Evolutionary conservation across 23 tunicate species (phyloP), one percentile per base, ranked within the genome.

Genomic region (Halocynthia aurantium): DNA sequence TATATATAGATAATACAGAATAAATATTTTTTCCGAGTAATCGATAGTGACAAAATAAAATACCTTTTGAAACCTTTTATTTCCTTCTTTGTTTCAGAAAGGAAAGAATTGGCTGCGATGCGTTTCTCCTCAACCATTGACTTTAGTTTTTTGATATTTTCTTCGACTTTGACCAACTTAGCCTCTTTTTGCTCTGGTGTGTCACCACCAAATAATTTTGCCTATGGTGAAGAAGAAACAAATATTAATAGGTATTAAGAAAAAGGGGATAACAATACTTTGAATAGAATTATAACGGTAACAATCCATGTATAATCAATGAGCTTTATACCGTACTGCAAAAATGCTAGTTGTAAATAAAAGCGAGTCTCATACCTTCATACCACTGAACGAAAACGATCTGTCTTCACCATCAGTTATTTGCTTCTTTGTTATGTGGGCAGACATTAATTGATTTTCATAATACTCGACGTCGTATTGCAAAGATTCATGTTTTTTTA

Each of bases 381-480:
- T 72, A 62, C 91, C 87, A 40, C 88, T 69, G 52, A 92, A 75
- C 11, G 88, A 79, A 71, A 92, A 92, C 19, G 76, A 62, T 69
- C 82, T 92, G 22, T 56, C 58, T 18, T 57, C 75, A n/a, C 98
- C 98, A 55, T 77, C 62, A 10, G 68, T 52, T 17, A 86, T 50
- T 52, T 88, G 92, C 66, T 83, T 79, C 84, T 92, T 86, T 55
- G 86, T 92, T 7, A 85, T 71, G 60, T 70, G 62, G 21, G 60
- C 61, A 9, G 67, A 20, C 81, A 68, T 71, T 40, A 86, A 13
- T 75, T 86, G 87, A 63, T 74, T 81, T 75, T 92, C 92, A 52
- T 75, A 81, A 85, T 85, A 86, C 69, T 92, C 98, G 7, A 82
- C 92, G 69, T 92, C 92, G 57, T 92, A 92, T 60, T 92, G 98